Conservation (phyloP, 2,888 invertebrate genomes). For the Lochmaea capreae region DNA sequence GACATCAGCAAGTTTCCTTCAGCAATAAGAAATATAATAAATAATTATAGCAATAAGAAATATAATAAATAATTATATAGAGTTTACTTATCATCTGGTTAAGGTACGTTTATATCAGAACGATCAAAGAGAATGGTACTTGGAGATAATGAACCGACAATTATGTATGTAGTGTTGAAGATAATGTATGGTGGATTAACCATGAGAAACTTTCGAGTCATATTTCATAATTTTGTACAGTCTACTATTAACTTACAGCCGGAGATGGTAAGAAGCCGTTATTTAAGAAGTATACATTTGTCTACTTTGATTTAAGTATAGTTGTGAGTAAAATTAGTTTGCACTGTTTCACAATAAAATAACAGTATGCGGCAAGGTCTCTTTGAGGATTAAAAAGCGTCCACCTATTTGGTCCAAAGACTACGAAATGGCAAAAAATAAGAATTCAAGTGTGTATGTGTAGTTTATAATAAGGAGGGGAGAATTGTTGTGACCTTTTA, state of each 20-base stretch:
- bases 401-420: no score
- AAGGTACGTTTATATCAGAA: not conserved
- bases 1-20: not conserved
- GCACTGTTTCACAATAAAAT: no score
- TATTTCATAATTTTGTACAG: not conserved
- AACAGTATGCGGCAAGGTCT: no score
- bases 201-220: not conserved
- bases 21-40: not conserved
- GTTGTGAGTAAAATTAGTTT: no score
- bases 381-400: no score
- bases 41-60: not conserved
- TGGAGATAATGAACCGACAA: not conserved
- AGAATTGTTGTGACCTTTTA: no score
- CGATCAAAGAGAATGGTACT: not conserved
- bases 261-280: no score
- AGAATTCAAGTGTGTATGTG: no score
- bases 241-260: not conserved
- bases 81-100: not conserved
- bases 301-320: no score
- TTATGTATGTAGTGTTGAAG: not conserved
- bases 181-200: not conserved
- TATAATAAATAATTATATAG: not conserved
- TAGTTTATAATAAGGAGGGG: no score
- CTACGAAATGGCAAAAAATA: no score
- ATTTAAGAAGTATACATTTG: no score